Conservation (phyloP, 2,888 invertebrate species). For the Poecilus cupreus region DNA sequence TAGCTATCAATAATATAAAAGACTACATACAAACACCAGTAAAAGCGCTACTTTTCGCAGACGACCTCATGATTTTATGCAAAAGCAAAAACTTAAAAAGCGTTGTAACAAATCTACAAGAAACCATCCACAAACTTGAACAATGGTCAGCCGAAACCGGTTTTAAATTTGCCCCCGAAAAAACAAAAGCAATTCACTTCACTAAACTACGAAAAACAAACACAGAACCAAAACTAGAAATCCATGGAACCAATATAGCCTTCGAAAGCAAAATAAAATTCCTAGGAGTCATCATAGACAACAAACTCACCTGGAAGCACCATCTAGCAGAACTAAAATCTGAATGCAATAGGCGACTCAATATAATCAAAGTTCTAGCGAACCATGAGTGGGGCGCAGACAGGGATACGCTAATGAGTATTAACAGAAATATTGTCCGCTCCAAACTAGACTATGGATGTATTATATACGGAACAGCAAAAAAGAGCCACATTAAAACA, state of each 20-base stretch:
- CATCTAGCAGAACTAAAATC: slow-evolving; percentile 1
- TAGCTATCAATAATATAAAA: not conserved
- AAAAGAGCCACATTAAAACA: not conserved
- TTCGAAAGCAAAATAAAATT: not conserved
- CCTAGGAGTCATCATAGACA: not conserved
- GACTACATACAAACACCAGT: not conserved
- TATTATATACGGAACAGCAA: not conserved
- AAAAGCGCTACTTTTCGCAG: slow-evolving; percentile 5
- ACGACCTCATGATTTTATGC: not conserved
- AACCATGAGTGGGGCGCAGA: too few relatives aligned
- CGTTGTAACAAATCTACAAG: not conserved
- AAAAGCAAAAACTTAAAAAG: not conserved
- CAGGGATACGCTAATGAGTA: not conserved
- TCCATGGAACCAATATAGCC: not conserved
- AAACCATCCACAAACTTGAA: not conserved
- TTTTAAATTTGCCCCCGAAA: slow-evolving; percentile 12
- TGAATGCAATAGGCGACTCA: slow-evolving; percentile 21
- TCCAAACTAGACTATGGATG: not conserved
- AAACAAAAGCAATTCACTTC: slow-evolving; percentile 27
- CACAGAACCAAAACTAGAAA: not conserved
- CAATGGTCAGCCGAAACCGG: not conserved
- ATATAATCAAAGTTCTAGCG: slow-evolving; percentile 2
- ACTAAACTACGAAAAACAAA: not conserved
- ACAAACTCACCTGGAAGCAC: not conserved
- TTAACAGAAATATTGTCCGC: not conserved